A percentile compares a stretch with the other conserved stretches of the same genome.
These are phyloP conservation scores for Morpho deidamia DNA, from an alignment of 2,888 invertebrate genomes.

Conservation along the genomic window DNA sequence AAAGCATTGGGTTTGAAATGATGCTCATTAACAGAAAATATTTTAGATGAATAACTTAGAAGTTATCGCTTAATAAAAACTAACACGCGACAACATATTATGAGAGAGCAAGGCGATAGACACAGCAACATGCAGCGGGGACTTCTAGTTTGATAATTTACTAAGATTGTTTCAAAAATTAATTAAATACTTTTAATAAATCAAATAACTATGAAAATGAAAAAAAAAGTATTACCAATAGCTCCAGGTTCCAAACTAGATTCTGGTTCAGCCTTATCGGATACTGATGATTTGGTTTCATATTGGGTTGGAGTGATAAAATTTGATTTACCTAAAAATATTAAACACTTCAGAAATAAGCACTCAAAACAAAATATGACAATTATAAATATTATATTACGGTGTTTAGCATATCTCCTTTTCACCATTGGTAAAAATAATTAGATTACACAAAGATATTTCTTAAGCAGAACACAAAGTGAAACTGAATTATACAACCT, in stretches of 20 bases:
- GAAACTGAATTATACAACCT: constrained; percentile 21
- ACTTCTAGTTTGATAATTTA: too few species aligned
- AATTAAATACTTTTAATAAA: too few species aligned
- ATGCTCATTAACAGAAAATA: too few species aligned
- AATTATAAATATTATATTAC: constrained; percentile 9
- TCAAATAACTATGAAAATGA: too few species aligned
- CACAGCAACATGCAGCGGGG: too few species aligned
- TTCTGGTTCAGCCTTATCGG: constrained; percentile 45
- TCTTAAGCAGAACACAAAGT: constrained; percentile 1
- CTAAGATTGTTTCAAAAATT: too few species aligned
- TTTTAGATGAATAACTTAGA: too few species aligned
- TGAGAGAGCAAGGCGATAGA: too few species aligned
- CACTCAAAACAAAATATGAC: neutral
- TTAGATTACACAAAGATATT: neutral
- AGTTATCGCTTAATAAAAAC: too few species aligned
- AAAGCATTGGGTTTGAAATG: too few species aligned
- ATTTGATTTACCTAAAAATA: constrained; percentile 47
- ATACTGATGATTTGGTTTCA: constrained; percentile 46
- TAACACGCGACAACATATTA: too few species aligned
- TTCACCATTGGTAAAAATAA: constrained; percentile 21
- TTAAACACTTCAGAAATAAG: constrained; percentile 5
- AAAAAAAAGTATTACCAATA: constrained; percentile 41
- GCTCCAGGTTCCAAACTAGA: constrained; percentile 57
- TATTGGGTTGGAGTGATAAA: constrained; percentile 51
- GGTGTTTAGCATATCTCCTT: constrained; percentile 24